Evolutionary conservation across 1,140 invertebrate genomes (phyloP).

Genomic region (Drosophila pectinifera): DNA sequence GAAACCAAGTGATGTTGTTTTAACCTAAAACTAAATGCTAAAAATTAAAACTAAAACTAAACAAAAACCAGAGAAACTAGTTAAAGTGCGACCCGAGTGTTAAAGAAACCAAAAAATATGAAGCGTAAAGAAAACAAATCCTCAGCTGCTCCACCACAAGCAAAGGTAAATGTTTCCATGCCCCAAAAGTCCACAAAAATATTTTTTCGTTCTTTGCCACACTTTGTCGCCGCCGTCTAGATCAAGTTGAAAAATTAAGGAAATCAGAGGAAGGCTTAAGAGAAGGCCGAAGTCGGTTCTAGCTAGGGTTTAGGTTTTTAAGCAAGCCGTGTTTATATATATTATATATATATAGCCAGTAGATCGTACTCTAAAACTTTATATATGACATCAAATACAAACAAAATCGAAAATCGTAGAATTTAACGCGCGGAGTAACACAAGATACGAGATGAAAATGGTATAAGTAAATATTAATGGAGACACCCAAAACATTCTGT

Average conservation of each 20-base stretch:
- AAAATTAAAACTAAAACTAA: conserved; percentile 55
- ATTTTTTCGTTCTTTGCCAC: conserved; percentile 50
- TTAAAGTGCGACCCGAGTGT: conserved; percentile 69
- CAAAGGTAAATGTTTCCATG: conserved; percentile 52
- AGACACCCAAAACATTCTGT: conserved; percentile 47
- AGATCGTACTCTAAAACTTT: conserved; percentile 69
- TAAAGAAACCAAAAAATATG: conserved; percentile 51
- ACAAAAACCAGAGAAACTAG: conserved; percentile 41
- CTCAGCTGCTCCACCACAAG: conserved; percentile 49
- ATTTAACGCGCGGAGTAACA: conserved; percentile 69
- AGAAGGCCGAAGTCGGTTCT: conserved; percentile 44
- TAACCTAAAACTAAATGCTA: conserved; percentile 71
- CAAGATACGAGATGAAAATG: conserved; percentile 40
- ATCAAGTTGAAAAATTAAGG: conserved; percentile 43
- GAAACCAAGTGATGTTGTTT: conserved; percentile 85
- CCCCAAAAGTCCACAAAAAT: conserved; percentile 45
- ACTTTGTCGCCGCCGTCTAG: conserved; percentile 49
- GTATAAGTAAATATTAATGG: conserved; percentile 37
- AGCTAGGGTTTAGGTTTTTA: conserved; percentile 68
- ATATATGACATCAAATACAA: conserved; percentile 29
- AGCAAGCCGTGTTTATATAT: conserved; percentile 74
- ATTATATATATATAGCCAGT: conserved; percentile 73
- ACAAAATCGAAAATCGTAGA: conserved; percentile 59
- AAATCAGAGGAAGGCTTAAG: conserved; percentile 24
- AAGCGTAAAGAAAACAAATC: conserved; percentile 46